Evolutionary conservation across 2,888 invertebrate species (phyloP).

Genomic region (Nasonovia ribisnigri): DNA sequence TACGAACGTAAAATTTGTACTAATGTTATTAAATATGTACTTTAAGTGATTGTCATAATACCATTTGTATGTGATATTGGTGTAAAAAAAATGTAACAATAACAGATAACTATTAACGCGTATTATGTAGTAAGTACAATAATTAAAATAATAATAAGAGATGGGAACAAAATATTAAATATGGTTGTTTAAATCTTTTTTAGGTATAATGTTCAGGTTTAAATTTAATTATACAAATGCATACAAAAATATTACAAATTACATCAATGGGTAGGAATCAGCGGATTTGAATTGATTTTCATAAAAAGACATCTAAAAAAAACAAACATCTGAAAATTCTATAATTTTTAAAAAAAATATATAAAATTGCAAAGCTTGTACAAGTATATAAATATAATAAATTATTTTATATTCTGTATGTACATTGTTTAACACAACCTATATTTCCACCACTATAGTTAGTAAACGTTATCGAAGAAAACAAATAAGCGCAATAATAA

Average conservation of each 20-base stretch:
- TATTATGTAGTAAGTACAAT: not conserved
- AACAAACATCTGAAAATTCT: not conserved
- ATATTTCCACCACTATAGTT: not conserved
- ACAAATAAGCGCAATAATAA: not conserved
- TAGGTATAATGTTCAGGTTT: not conserved
- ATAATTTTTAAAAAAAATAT: not conserved
- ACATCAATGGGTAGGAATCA: not conserved
- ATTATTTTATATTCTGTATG: not conserved
- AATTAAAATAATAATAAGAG: not conserved
- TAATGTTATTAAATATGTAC: not conserved
- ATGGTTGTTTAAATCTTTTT: not conserved
- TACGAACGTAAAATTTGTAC: not conserved
- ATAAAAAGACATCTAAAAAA: not conserved
- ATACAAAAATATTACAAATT: not conserved
- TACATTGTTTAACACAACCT: not conserved
- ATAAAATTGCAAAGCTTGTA: too few relatives aligned
- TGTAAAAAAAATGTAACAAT: not conserved
- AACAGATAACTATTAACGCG: not conserved
- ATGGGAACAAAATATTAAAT: not conserved
- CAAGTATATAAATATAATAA: not conserved
- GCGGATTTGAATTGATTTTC: not conserved
- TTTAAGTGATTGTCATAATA: not conserved
- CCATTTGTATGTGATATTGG: not conserved
- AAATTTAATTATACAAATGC: not conserved
- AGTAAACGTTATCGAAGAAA: not conserved